Percentiles rank a stretch among this genome's conserved stretches.
Conservation (phyloP, 2,888 invertebrate genomes). For the Lissonota sp. region DNA sequence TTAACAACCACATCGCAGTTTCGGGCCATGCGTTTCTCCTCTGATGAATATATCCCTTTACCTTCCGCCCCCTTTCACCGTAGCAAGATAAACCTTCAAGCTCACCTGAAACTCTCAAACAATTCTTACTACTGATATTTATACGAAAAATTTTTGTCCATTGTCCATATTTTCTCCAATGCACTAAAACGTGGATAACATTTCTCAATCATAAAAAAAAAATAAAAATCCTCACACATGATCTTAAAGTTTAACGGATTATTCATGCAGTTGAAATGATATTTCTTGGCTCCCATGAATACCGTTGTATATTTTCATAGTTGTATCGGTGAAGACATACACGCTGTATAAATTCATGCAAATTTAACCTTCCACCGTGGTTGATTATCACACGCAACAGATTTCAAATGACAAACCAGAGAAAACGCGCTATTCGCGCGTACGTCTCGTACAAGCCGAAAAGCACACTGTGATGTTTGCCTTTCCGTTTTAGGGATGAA, state of each 20-base stretch:
- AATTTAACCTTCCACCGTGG: too few relatives aligned
- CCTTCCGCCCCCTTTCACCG: slow-evolving; percentile 64
- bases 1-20: slow-evolving; percentile 65
- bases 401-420: too few relatives aligned
- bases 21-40: slow-evolving; percentile 63
- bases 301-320: too few relatives aligned
- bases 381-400: too few relatives aligned
- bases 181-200: too few relatives aligned
- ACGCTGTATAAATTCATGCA: too few relatives aligned
- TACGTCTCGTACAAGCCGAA: slow-evolving; percentile 34
- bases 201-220: too few relatives aligned
- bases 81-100: slow-evolving; percentile 35
- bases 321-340: too few relatives aligned
- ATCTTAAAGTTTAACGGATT: too few relatives aligned
- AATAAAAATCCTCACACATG: too few relatives aligned
- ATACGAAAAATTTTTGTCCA: slow-evolving; percentile 60
- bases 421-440: slow-evolving; percentile 1
- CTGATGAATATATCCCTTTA: slow-evolving; percentile 72
- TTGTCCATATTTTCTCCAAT: slow-evolving; percentile 43
- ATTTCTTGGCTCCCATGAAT: too few relatives aligned
- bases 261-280: too few relatives aligned
- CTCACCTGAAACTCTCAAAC: slow-evolving; percentile 60
- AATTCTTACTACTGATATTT: slow-evolving; percentile 55
- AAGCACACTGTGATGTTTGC: slow-evolving; percentile 48
- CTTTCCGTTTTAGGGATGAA: slow-evolving; percentile 53